Evolutionary conservation across 1,140 invertebrate genomes (phyloP), one percentile per base, ranked within the genome.

Genomic region (Glossosoma conforme): DNA sequence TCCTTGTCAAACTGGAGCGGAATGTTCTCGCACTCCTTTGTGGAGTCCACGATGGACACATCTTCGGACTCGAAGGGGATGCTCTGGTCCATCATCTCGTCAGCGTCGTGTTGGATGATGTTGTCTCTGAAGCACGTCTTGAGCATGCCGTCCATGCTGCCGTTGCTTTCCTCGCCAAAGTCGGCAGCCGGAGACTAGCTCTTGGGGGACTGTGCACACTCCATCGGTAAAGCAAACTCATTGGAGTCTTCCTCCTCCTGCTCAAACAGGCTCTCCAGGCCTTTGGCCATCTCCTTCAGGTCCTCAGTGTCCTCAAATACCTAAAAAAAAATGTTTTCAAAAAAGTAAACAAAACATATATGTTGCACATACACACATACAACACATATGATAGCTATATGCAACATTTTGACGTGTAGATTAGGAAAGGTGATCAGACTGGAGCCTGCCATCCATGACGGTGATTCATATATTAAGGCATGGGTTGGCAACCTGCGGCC

Each of bases 121-220:
- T 54, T 54, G 8, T 54, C 52, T 37, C 46, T 19, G 11, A 54
- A 54, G 33, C 52, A 58, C 1, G 51, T 45, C 33, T 58, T 54
- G 3, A 58, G 18, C 41, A 54, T 47, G 6, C 51, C 56, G 15
- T 58, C 56, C 52, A 58, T 54, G 20, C 52, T 54, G 9, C 56
- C 56, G 38, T 58, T 58, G 28, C 56, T 58, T 18, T 54, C 56
- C 9, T 58, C 56, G 14, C 45, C 56, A n/a, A 54, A 45, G 22
- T 53, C 40, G 24, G 51, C 44, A 14, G 30, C 21, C 2, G 56
- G 56, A 14, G 56, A 58, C n/a, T 42, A 46, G 20, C 40, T 52
- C 19, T 42, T 47, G 2, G 30, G 18, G 11, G 21, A 46, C 35
- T 18, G 52, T 18, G 45, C 33, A 28, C 47, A 46, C 24, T 47